phyloP scores from a whole-genome alignment of 1,140 invertebrate genomes.

The Rhysida immarginata region DNA sequence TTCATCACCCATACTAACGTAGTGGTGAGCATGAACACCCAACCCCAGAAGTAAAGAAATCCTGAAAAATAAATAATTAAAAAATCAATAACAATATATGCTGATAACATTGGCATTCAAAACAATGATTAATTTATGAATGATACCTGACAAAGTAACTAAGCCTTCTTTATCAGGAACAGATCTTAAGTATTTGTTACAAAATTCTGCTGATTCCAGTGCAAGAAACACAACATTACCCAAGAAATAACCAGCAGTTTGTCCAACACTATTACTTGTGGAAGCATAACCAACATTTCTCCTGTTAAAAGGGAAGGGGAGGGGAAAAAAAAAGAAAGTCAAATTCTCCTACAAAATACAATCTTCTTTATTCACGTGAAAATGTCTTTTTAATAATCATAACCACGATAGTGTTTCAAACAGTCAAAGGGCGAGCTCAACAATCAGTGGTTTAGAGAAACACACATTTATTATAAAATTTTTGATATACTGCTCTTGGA shows the following conservation, averaged over 20 bases:
- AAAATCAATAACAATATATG: too few species aligned
- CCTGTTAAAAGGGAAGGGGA: slow-evolving; percentile 40
- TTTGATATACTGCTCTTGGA: too few species aligned
- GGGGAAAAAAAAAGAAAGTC: too few species aligned
- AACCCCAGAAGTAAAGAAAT: slow-evolving; percentile 91
- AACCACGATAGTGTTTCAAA: too few species aligned
- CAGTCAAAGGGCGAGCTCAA: too few species aligned
- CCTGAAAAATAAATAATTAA: slow-evolving; percentile 45
- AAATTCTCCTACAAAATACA: too few species aligned
- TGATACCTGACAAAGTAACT: slow-evolving; percentile 73
- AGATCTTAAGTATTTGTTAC: slow-evolving; percentile 75
- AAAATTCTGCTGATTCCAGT: slow-evolving; percentile 91
- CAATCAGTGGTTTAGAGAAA: too few species aligned
- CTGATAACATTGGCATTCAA: too few species aligned
- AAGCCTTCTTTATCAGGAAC: slow-evolving; percentile 52
- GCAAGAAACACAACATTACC: slow-evolving; percentile 96
- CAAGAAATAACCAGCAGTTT: slow-evolving; percentile 93
- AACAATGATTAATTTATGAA: too few species aligned
- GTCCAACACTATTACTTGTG: slow-evolving; percentile 95
- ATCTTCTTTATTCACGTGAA: too few species aligned
- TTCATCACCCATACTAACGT: slow-evolving; percentile 81
- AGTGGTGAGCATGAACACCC: slow-evolving; percentile 78
- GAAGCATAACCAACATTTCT: slow-evolving; percentile 95
- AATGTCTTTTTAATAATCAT: too few species aligned
- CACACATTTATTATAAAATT: too few species aligned